phyloP scores from a whole-genome alignment of 2,797 vertebrate genomes.

The Hippocampus kuda region DNA sequence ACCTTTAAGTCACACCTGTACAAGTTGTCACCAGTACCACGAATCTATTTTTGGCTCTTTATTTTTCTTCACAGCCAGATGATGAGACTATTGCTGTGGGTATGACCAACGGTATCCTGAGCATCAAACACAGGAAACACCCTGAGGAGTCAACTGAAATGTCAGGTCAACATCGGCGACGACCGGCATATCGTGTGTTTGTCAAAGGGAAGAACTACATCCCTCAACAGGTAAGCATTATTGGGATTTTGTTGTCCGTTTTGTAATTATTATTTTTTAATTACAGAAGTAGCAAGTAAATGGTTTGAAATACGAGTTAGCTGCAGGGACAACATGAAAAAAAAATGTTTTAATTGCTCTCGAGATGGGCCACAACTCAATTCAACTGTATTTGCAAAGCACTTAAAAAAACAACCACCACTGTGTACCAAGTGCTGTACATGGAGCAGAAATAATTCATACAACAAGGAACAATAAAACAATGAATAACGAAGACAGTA shows the following conservation, averaged over 20 bases:
- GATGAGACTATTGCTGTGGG: conserved; percentile 86
- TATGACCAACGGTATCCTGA: conserved; percentile 91
- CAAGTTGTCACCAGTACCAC: not conserved
- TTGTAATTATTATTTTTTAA: not conserved
- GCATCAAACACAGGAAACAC: conserved; percentile 81
- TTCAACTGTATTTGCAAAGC: too few species aligned
- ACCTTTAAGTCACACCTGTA: not conserved
- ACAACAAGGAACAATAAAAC: too few species aligned
- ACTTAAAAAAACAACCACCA: too few species aligned
- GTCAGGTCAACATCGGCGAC: conserved; percentile 50
- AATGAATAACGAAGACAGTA: too few species aligned
- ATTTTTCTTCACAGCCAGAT: conserved; percentile 68
- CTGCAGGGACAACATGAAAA: not conserved
- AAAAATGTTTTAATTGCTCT: not conserved
- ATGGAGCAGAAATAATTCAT: too few species aligned
- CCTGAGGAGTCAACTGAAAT: conserved; percentile 66
- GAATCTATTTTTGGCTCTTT: not conserved
- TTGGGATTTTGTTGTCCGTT: not conserved
- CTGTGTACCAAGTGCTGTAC: too few species aligned
- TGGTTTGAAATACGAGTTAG: not conserved
- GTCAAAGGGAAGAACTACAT: conserved; percentile 84
- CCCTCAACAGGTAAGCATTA: conserved; percentile 73
- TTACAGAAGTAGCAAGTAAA: not conserved
- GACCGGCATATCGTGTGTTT: conserved; percentile 77
- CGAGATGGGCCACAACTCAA: not conserved